These are phyloP conservation scores for Drosophila hydei DNA, from an alignment of 1,140 invertebrate species.

Conservation along the genomic window DNA sequence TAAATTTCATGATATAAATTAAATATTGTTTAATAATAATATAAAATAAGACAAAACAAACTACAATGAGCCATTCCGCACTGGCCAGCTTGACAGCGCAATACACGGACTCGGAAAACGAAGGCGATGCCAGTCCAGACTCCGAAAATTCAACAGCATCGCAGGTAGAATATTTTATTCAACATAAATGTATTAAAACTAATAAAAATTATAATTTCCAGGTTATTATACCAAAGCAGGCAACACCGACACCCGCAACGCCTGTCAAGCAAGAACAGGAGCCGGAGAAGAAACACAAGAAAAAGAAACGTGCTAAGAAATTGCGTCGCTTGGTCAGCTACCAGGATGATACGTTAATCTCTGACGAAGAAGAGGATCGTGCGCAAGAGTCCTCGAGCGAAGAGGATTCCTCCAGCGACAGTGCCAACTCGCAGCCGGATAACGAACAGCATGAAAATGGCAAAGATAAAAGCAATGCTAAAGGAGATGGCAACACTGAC, in stretches of 20 bases:
- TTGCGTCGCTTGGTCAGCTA: conserved; percentile 89
- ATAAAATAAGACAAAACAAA: neutral
- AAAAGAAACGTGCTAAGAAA: conserved; percentile 75
- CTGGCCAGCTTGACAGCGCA: conserved; percentile 91
- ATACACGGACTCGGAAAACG: conserved; percentile 93
- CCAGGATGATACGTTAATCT: conserved; percentile 91
- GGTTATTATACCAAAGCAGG: conserved; percentile 75
- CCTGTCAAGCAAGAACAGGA: conserved; percentile 47
- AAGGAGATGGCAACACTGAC: conserved; percentile 25
- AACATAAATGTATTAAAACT: neutral
- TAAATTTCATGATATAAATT: conserved; percentile 1
- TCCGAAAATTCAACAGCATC: conserved; percentile 76
- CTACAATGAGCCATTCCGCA: conserved; percentile 84
- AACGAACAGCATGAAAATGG: conserved; percentile 49
- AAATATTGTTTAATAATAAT: neutral
- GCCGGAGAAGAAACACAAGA: conserved; percentile 37
- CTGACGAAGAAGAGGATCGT: conserved; percentile 87
- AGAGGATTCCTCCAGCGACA: conserved; percentile 49
- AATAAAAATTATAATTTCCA: conserved; percentile 4
- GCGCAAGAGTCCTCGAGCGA: conserved; percentile 36
- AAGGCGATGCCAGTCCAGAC: conserved; percentile 85
- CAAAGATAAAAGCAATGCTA: conserved; percentile 39
- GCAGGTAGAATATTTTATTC: conserved; percentile 36
- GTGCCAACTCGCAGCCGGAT: conserved; percentile 53
- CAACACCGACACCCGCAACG: conserved; percentile 60